Conservation (phyloP, 53 echinoderm and acorn worm species). For the Temnopleurus reevesii region DNA sequence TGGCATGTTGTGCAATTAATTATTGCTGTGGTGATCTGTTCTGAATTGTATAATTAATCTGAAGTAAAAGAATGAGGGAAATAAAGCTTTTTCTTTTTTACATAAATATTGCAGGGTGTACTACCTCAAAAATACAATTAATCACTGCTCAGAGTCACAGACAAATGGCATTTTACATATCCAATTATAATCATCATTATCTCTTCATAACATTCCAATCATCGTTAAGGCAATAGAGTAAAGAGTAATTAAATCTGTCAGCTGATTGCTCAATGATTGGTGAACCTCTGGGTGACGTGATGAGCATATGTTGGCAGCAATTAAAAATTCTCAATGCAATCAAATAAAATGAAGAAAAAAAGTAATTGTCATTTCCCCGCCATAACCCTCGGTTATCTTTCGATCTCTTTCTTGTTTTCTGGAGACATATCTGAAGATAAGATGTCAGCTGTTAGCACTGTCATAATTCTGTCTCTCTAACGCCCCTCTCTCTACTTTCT, state of each 20-base stretch:
- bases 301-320: not conserved
- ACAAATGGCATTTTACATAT: no score
- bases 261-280: not conserved
- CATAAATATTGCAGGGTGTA: no score
- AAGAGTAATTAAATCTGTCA: constrained; percentile 18
- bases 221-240: not conserved
- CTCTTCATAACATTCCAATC: not conserved
- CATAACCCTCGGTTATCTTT: constrained; percentile 17
- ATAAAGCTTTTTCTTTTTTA: no score
- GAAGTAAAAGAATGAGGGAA: no score
- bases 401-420: not conserved
- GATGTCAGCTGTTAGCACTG: not conserved
- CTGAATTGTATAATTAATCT: no score
- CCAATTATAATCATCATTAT: no score
- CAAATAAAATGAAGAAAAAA: constrained; percentile 24
- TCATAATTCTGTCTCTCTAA: no score
- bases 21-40: no score
- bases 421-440: not conserved
- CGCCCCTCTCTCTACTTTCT: not conserved
- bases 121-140: no score
- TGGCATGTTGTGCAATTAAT: no score
- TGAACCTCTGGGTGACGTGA: not conserved
- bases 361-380: constrained; percentile 35
- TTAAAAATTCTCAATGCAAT: constrained; percentile 44
- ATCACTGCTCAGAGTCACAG: no score